phyloP scores from a whole-genome alignment of 2,888 invertebrate species.

The Oscheius onirici region DNA sequence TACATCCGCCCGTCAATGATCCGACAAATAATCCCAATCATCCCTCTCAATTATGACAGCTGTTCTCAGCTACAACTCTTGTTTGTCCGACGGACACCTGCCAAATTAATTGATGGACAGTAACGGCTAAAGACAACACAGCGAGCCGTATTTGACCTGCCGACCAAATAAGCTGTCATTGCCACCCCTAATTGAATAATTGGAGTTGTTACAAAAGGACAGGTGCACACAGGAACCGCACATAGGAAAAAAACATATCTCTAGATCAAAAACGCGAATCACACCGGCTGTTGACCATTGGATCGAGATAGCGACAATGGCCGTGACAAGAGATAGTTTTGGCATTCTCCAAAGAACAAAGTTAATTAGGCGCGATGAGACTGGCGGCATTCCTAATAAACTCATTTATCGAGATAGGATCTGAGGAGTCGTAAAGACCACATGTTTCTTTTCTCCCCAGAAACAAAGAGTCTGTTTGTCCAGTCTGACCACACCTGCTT shows the following conservation, averaged over 20 bases:
- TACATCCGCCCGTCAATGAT: conserved; percentile 26
- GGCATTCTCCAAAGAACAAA: background rate
- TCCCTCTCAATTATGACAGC: conserved; percentile 22
- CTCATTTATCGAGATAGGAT: conserved; percentile 5
- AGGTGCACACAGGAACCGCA: background rate
- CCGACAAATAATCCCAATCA: conserved; percentile 20
- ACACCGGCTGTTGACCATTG: conserved; percentile 2
- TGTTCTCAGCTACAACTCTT: conserved; percentile 8
- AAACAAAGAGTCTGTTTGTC: too few species aligned
- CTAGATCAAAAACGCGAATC: background rate
- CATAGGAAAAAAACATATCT: background rate
- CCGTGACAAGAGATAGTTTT: background rate
- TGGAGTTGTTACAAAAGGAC: conserved; percentile 5
- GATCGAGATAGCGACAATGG: background rate
- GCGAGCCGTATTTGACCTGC: background rate
- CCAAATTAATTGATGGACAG: conserved; percentile 35
- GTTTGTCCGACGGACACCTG: conserved; percentile 34
- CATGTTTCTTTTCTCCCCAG: too few species aligned
- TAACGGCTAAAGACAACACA: conserved; percentile 17
- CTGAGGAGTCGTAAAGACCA: background rate
- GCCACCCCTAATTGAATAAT: conserved; percentile 33
- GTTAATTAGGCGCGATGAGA: conserved; percentile 4
- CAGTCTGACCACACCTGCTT: too few species aligned
- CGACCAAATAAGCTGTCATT: conserved; percentile 32
- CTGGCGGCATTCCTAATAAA: background rate